Evolutionary conservation across 1,140 invertebrate genomes (phyloP).

Genomic region (Sinella curviseta): DNA sequence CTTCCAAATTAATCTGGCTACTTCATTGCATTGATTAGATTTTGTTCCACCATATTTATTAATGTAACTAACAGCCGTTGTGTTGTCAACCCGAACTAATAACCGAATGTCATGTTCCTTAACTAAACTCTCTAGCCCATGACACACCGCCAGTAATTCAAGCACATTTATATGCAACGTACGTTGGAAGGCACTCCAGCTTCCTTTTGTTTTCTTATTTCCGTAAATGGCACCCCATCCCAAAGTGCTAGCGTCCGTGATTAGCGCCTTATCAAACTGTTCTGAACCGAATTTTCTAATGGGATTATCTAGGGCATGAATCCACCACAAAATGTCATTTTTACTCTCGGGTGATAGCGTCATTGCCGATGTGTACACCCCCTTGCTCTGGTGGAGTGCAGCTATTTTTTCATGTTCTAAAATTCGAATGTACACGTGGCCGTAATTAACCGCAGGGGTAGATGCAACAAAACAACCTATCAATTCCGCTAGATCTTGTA

Average conservation of each 20-base stretch:
- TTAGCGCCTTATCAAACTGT: neutral
- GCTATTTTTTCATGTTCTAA: slow-evolving; percentile 25
- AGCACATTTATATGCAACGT: slow-evolving; percentile 34
- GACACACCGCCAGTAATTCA: slow-evolving; percentile 32
- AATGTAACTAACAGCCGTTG: slow-evolving; percentile 28
- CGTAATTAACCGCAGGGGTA: neutral
- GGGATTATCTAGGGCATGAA: neutral
- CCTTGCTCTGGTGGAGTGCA: neutral
- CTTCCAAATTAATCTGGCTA: slow-evolving; percentile 31
- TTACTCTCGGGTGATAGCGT: neutral
- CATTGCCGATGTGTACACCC: neutral
- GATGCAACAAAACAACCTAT: neutral
- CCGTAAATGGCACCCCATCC: slow-evolving; percentile 27
- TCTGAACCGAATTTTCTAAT: neutral
- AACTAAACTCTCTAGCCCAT: slow-evolving; percentile 15
- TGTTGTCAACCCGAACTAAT: slow-evolving; percentile 33
- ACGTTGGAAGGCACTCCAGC: slow-evolving; percentile 14
- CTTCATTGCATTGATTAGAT: neutral
- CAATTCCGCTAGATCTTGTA: slow-evolving; percentile 12
- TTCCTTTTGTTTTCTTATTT: slow-evolving; percentile 13
- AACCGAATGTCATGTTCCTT: neutral
- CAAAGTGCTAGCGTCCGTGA: slow-evolving; percentile 20
- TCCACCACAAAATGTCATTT: slow-evolving; percentile 20
- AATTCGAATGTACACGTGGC: slow-evolving; percentile 21
- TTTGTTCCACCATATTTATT: slow-evolving; percentile 37